Conservation (phyloP, 2,888 invertebrate species). For the Xanthia togata region DNA sequence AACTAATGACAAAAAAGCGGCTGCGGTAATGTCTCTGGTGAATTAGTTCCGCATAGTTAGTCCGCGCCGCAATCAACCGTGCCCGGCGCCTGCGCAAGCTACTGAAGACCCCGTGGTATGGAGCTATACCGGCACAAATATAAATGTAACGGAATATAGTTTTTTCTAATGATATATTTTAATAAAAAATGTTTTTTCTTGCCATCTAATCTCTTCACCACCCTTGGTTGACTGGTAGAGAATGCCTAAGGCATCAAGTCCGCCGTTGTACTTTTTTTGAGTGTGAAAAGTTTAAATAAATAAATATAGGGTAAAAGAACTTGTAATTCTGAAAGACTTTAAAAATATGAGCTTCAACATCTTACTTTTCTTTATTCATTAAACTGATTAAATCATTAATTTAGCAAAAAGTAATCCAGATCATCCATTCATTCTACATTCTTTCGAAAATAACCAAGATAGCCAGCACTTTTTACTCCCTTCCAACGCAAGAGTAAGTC, state of each 20-base stretch:
- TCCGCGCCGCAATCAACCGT: constrained; percentile 77
- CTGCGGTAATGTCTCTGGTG: constrained; percentile 75
- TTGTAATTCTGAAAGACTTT: neutral
- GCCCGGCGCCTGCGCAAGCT: constrained; percentile 77
- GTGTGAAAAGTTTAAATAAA: too few species aligned
- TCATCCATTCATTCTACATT: constrained; percentile 22
- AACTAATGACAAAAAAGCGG: constrained; percentile 78
- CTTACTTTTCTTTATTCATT: neutral
- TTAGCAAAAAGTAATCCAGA: constrained; percentile 16
- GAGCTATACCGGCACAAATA: constrained; percentile 11
- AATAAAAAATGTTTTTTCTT: too few species aligned
- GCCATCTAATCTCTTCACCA: too few species aligned
- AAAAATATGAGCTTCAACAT: neutral
- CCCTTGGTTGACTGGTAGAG: too few species aligned
- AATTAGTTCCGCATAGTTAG: constrained; percentile 89
- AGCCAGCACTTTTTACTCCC: constrained; percentile 43
- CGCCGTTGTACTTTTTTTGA: too few species aligned
- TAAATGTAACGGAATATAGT: neutral
- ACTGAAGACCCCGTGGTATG: constrained; percentile 50
- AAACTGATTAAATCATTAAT: neutral
- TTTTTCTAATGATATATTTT: too few species aligned
- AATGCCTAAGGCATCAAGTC: too few species aligned
- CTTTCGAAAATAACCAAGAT: constrained; percentile 24
- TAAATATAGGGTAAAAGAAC: neutral
- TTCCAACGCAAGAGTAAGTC: constrained; percentile 46